These are phyloP conservation scores for Blennius ocellaris DNA, from an alignment of 2,113 vertebrate species.

Conservation along the genomic window DNA sequence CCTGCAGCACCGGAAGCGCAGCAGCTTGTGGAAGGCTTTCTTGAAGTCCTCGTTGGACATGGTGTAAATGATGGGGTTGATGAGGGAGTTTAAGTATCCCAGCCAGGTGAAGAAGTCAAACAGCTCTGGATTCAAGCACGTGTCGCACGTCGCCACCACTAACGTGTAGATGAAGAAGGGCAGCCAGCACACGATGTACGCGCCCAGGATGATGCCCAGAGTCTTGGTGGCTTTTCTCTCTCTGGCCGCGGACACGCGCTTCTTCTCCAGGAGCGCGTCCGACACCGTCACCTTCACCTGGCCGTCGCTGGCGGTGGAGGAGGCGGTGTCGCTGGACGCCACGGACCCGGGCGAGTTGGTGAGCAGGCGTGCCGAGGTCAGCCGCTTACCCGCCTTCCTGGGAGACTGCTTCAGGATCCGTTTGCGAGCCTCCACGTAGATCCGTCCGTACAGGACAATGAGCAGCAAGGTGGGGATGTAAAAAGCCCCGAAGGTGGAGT, in stretches of 20 bases:
- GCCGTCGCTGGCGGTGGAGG: constrained; percentile 87
- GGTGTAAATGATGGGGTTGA: constrained; percentile 96
- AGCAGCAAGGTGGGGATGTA: constrained; percentile 97
- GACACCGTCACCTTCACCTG: constrained; percentile 95
- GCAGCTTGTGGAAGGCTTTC: constrained; percentile 93
- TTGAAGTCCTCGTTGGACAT: constrained; percentile 96
- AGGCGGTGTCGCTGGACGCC: constrained; percentile 89
- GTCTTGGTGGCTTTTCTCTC: constrained; percentile 98
- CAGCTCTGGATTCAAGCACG: constrained; percentile 87
- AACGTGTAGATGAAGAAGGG: constrained; percentile 98
- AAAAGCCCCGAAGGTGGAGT: constrained; percentile 97
- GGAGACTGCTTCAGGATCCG: constrained; percentile 95
- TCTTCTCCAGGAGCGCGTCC: constrained; percentile 94
- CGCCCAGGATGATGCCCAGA: constrained; percentile 96
- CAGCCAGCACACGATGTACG: constrained; percentile 97
- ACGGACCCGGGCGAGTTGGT: constrained; percentile 92
- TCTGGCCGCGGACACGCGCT: constrained; percentile 94
- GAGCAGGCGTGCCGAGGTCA: constrained; percentile 92
- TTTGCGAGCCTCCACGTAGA: constrained; percentile 95
- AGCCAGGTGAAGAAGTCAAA: constrained; percentile 97
- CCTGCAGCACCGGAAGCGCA: constrained; percentile 84
- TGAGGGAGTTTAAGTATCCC: constrained; percentile 95
- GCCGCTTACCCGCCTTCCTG: constrained; percentile 90
- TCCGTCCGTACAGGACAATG: constrained; percentile 94
- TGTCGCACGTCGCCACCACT: constrained; percentile 89